A percentile compares a stretch with the other conserved stretches of the same genome.
Conservation (phyloP, 2,797 vertebrate species). For the Xenops minutus region DNA sequence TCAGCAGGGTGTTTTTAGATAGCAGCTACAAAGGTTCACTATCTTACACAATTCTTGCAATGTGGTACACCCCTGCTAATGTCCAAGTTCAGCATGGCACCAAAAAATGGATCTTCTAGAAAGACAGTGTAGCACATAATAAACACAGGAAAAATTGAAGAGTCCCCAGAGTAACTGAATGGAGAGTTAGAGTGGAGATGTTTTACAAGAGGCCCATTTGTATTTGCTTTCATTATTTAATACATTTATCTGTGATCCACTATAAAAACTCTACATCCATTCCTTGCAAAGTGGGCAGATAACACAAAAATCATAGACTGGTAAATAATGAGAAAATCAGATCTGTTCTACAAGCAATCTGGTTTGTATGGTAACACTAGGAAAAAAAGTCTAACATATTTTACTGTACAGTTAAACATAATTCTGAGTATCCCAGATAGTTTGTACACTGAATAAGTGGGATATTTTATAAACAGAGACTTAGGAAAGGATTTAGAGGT, state of each 20-base stretch:
- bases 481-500: neutral
- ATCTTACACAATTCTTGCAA: neutral
- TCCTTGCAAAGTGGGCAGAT: neutral
- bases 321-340: slow-evolving; percentile 55
- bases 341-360: neutral
- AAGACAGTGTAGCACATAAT: neutral
- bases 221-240: slow-evolving; percentile 1
- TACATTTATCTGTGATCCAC: neutral
- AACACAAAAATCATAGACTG: neutral
- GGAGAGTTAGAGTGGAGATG: neutral
- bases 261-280: neutral
- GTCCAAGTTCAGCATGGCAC: neutral
- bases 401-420: neutral
- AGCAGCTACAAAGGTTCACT: neutral
- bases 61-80: neutral
- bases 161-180: neutral
- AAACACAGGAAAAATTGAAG: neutral
- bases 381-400: neutral
- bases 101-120: neutral
- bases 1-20: neutral
- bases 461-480: neutral
- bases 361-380: neutral
- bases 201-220: neutral
- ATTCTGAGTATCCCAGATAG: neutral
- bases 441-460: neutral